A percentile compares a stretch with the other conserved stretches of the same genome.
These are phyloP conservation scores for Shinisaurus crocodilurus DNA, from an alignment of 2,113 vertebrate genomes.

Conservation along the genomic window DNA sequence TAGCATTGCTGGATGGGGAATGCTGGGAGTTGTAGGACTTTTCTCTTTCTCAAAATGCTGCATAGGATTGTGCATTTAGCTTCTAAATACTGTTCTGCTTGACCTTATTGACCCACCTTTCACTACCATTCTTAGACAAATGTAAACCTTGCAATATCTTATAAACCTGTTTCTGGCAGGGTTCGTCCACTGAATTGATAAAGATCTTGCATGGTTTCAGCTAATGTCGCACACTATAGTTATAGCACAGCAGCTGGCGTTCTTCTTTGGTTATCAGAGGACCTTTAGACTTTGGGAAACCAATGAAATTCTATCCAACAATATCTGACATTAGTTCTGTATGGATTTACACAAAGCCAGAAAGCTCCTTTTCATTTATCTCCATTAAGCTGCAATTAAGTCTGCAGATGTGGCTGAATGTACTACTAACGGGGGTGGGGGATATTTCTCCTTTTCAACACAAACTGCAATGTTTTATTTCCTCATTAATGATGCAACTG, in stretches of 20 bases:
- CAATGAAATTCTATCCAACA: conserved; percentile 37
- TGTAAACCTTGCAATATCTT: conserved; percentile 45
- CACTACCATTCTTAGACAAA: conserved; percentile 24
- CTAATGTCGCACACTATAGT: conserved; percentile 28
- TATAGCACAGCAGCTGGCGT: conserved; percentile 33
- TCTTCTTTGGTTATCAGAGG: conserved; percentile 1
- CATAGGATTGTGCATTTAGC: too few relatives aligned
- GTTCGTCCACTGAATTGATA: conserved; percentile 27
- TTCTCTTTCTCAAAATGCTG: too few relatives aligned
- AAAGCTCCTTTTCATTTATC: conserved; percentile 48
- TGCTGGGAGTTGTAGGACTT: too few relatives aligned
- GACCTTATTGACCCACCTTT: conserved; percentile 36
- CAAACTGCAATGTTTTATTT: conserved; percentile 20
- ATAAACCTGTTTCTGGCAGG: conserved; percentile 29
- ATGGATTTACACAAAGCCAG: conserved; percentile 23
- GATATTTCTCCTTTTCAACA: conserved; percentile 21
- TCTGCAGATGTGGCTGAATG: conserved; percentile 27
- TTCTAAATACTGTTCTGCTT: conserved; percentile 37
- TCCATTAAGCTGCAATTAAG: conserved; percentile 32
- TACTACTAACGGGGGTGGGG: conserved; percentile 2
- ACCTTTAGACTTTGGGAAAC: conserved; percentile 24
- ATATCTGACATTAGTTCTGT: conserved; percentile 22
- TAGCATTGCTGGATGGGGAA: too few relatives aligned
- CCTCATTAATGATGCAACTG: neutral
- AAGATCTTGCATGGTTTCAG: conserved; percentile 31